phyloP scores from a whole-genome alignment of 1,140 invertebrate species.

The Aphidius ervi region DNA sequence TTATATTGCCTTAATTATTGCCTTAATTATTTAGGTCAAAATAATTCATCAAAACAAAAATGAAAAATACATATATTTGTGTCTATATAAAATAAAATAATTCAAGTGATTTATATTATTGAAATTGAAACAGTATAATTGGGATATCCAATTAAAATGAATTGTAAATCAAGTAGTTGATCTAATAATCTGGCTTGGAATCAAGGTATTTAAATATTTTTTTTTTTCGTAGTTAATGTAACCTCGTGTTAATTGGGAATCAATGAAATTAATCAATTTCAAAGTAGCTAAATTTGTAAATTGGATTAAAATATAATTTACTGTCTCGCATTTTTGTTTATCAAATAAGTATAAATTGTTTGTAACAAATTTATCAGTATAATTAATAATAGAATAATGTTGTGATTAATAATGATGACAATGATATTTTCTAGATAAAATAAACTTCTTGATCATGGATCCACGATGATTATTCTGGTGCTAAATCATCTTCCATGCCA shows the following conservation, averaged over 20 bases:
- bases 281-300: slow-evolving; percentile 17
- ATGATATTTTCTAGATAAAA: too few relatives aligned
- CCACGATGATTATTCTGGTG: too few relatives aligned
- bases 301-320: background rate
- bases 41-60: background rate
- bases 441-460: too few relatives aligned
- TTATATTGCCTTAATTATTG: slow-evolving; percentile 1
- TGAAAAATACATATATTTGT: background rate
- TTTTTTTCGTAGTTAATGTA: slow-evolving; percentile 4
- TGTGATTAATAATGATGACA: too few relatives aligned
- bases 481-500: too few relatives aligned
- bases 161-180: slow-evolving; percentile 21
- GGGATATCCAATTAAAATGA: slow-evolving; percentile 14
- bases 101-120: slow-evolving; percentile 5
- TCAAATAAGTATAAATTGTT: too few relatives aligned
- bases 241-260: slow-evolving; percentile 21
- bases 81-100: slow-evolving; percentile 1
- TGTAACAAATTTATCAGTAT: too few relatives aligned
- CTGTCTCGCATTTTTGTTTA: slow-evolving; percentile 8
- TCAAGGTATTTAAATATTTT: slow-evolving; percentile 25
- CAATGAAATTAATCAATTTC: slow-evolving; percentile 21
- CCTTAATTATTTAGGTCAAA: background rate
- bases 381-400: too few relatives aligned
- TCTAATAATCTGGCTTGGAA: slow-evolving; percentile 21
- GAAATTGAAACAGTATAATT: background rate